Evolutionary conservation across 2,113 vertebrate species (phyloP).

Genomic region (Perca flavescens): DNA sequence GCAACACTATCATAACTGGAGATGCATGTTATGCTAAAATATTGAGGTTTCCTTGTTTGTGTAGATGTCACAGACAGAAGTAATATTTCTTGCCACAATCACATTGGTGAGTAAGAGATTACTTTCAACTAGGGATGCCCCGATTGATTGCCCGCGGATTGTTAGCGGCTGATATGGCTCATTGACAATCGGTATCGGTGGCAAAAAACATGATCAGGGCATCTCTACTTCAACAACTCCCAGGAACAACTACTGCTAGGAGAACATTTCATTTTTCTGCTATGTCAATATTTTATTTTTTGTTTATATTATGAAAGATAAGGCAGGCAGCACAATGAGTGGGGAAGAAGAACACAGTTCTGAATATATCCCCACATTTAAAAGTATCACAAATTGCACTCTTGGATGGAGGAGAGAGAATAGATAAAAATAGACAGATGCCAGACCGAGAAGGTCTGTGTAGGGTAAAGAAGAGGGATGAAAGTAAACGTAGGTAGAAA

Average conservation of each 20-base stretch:
- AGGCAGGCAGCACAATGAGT: not conserved
- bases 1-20: slow-evolving; percentile 13
- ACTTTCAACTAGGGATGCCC: not conserved
- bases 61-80: not conserved
- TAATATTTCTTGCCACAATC: not conserved
- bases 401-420: not conserved
- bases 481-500: not conserved
- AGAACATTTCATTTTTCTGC: not conserved
- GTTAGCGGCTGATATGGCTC: no score
- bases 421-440: slow-evolving; percentile 2
- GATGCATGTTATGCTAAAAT: slow-evolving; percentile 1
- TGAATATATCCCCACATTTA: not conserved
- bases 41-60: not conserved
- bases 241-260: not conserved
- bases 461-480: not conserved
- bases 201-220: no score
- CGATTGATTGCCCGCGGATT: no score
- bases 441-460: not conserved
- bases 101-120: not conserved
- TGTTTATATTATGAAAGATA: not conserved
- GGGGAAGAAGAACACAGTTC: not conserved
- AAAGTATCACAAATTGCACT: not conserved
- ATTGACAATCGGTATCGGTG: no score
- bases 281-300: not conserved
- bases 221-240: not conserved